Evolutionary conservation across 2,888 invertebrate species (phyloP).

Genomic region (Amphimallon solstitiale): DNA sequence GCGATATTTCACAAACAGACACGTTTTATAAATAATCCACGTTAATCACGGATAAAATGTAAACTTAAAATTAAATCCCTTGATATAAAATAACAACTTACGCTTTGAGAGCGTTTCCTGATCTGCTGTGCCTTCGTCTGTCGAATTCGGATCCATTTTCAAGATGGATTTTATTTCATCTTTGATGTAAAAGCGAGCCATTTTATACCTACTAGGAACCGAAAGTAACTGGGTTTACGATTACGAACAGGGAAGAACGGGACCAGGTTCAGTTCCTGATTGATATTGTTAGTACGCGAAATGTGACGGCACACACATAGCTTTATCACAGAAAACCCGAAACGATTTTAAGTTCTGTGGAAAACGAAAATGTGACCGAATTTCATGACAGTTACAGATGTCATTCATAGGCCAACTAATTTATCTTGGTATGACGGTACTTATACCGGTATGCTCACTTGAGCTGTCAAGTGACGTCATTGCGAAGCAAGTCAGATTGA

Average conservation of each 20-base stretch:
- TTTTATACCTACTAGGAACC: constrained; percentile 23
- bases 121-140: constrained; percentile 36
- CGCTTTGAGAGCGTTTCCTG: constrained; percentile 35
- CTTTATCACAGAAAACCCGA: constrained; percentile 37
- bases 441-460: no score
- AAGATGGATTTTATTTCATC: constrained; percentile 54
- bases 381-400: constrained; percentile 37
- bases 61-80: background rate
- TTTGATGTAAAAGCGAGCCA: constrained; percentile 56
- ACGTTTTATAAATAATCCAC: background rate
- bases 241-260: background rate
- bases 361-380: constrained; percentile 29
- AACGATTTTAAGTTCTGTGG: constrained; percentile 24
- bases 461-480: no score
- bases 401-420: constrained; percentile 34
- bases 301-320: constrained; percentile 33
- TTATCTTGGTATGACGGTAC: no score
- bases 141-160: constrained; percentile 42
- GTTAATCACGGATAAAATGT: background rate
- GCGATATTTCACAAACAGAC: no score
- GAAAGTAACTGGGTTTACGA: background rate
- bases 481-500: no score
- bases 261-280: constrained; percentile 15
- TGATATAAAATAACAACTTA: constrained; percentile 4
- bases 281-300: no score